Evolutionary conservation across 2,888 invertebrate genomes (phyloP), one percentile per base, ranked within the genome.

Genomic region (Apodemia duryi): DNA sequence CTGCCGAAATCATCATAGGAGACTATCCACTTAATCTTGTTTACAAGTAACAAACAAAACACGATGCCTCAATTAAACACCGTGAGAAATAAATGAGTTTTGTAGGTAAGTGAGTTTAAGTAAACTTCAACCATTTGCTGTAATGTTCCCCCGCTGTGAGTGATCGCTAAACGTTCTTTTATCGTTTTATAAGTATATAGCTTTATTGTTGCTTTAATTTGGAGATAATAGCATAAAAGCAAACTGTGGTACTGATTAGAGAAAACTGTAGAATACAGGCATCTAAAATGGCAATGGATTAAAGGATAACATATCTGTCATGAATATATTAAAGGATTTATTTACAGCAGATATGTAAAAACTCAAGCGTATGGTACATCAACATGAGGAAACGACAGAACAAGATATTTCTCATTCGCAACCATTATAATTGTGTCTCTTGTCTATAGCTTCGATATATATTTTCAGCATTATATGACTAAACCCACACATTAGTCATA

Each of bases 21-120:
- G 32, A 6, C 57, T 57, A 32, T 32, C 32, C 29, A 10, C 52
- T 64, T 35, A 29, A 35, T 4, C 13, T 43, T 28, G 49, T 64
- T 11, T 21, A 35, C 64, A 29, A n/a, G 64, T 46, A 63, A 67
- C 68, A 67, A 67, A 64, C 65, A 67, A 38, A 62, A 62, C 67
- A 61, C 29, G 63, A 66, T n/a, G 43, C 35, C 66, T 70, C 66
- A 64, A 66, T 70, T 70, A 67, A 66, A 70, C 32, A 32, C 57
- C 62, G 65, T 54, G 65, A 52, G 57, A 68, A 49, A 70, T 70
- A 70, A 68, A 70, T 68, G 68, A 68, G 67, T 57, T 67, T 68
- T 64, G 67, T 66, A 61, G 51, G 65, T 64, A 66, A 67, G 67
- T 66, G 63, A 62, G 52, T 60, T 66, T 70, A 66, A 57, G 57